These are phyloP conservation scores for Nanger granti DNA, from an alignment of 2,113 vertebrate genomes.

Conservation along the genomic window DNA sequence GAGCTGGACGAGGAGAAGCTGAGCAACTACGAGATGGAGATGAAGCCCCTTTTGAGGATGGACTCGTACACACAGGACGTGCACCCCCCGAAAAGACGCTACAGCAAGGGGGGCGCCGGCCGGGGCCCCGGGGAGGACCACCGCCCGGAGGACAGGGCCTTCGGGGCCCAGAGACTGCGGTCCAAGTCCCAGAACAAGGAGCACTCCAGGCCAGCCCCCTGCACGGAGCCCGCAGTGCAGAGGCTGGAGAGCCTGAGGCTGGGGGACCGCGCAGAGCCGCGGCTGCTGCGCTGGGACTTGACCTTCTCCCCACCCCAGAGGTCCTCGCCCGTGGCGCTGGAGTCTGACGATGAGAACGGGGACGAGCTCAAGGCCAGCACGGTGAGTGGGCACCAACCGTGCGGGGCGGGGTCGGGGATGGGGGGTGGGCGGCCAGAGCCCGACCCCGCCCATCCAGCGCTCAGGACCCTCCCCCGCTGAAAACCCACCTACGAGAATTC, in stretches of 20 bases:
- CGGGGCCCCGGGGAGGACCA: conserved; percentile 75
- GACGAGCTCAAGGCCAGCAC: conserved; percentile 91
- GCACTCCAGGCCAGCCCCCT: conserved; percentile 81
- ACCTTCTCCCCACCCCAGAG: conserved; percentile 94
- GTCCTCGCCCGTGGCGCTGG: conserved; percentile 92
- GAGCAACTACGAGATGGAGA: conserved; percentile 93
- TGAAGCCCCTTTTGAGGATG: conserved; percentile 89
- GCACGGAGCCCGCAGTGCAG: conserved; percentile 92
- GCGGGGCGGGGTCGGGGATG: rapidly evolving
- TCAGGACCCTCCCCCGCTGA: not conserved
- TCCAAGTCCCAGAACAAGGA: conserved; percentile 87
- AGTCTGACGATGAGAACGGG: conserved; percentile 90
- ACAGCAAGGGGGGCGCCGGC: conserved; percentile 73
- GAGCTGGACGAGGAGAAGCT: conserved; percentile 90
- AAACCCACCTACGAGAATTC: not conserved
- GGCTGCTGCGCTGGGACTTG: conserved; percentile 94
- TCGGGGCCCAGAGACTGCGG: conserved; percentile 87
- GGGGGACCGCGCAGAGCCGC: conserved; percentile 90
- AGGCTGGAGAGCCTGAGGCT: conserved; percentile 96
- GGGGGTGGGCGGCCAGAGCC: not conserved
- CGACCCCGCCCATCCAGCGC: not conserved
- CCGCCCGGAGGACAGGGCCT: conserved; percentile 80
- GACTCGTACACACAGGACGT: conserved; percentile 80
- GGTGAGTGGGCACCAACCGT: conserved; percentile 78
- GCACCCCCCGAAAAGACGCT: conserved; percentile 80